Conservation (phyloP, 30 jellyfish, hydroid and myxozoan species). For the Mastigias papua region DNA sequence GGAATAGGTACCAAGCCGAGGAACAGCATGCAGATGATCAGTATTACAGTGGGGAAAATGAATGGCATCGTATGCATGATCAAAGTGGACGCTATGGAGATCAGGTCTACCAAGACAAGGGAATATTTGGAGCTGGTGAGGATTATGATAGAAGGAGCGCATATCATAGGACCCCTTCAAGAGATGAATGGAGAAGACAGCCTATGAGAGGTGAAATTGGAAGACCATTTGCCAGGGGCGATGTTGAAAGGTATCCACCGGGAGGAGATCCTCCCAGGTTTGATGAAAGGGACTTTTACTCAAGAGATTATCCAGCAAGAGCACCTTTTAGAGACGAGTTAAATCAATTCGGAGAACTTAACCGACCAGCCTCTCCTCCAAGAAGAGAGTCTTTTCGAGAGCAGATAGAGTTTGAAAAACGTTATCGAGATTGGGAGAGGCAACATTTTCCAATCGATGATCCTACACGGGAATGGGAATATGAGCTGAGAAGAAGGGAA, state of each 20-base stretch:
- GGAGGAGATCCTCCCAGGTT: slow-evolving; percentile 37
- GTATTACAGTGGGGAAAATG: not conserved
- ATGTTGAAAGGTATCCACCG: slow-evolving; percentile 9
- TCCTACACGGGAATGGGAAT: slow-evolving; percentile 79
- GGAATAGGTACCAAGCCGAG: not conserved
- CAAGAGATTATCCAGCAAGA: slow-evolving; percentile 25
- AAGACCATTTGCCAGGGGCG: slow-evolving; percentile 14
- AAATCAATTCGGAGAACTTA: not conserved
- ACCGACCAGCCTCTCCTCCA: slow-evolving; percentile 41
- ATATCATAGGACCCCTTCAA: not conserved
- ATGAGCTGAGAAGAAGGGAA: slow-evolving; percentile 78
- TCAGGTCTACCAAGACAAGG: not conserved
- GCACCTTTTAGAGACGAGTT: slow-evolving; percentile 21
- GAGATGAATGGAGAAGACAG: slow-evolving; percentile 7
- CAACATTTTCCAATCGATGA: slow-evolving; percentile 70
- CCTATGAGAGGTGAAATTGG: not conserved
- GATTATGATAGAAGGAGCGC: not conserved
- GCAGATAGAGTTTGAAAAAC: slow-evolving; percentile 56
- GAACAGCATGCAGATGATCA: not conserved
- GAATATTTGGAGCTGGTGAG: not conserved
- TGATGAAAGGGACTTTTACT: slow-evolving; percentile 1
- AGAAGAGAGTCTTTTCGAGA: slow-evolving; percentile 65
- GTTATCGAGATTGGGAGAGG: slow-evolving; percentile 75
- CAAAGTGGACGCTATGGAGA: not conserved
- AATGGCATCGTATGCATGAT: not conserved